Evolutionary conservation across 92 coral and sea anemone species (phyloP).

Genomic region (Bergia sp.): DNA sequence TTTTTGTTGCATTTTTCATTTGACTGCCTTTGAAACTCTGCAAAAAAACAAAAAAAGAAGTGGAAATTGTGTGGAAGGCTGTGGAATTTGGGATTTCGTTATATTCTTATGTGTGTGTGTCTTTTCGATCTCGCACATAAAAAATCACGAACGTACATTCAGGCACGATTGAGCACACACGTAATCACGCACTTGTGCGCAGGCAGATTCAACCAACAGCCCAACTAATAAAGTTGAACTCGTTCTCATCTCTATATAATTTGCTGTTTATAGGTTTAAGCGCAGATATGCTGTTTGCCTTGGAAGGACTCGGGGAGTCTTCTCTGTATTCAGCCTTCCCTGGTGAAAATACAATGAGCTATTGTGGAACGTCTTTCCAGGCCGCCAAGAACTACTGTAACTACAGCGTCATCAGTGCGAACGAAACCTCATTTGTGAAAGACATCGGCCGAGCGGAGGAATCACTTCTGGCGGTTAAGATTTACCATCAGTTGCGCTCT

Average conservation of each 20-base stretch:
- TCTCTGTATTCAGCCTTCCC: neutral
- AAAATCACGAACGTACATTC: too few relatives aligned
- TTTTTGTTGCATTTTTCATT: too few relatives aligned
- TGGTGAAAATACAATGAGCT: neutral
- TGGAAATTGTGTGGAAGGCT: too few relatives aligned
- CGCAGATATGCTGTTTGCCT: neutral
- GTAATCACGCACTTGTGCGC: neutral
- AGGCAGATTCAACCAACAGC: neutral
- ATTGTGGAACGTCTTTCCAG: neutral
- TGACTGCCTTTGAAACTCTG: too few relatives aligned
- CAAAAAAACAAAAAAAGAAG: too few relatives aligned
- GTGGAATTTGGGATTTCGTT: too few relatives aligned
- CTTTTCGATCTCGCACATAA: too few relatives aligned
- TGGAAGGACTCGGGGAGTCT: too few relatives aligned
- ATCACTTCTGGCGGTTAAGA: neutral
- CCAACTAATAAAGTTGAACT: neutral
- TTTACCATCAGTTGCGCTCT: neutral
- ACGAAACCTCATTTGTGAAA: slow-evolving; percentile 8
- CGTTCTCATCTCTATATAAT: neutral
- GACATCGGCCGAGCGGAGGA: slow-evolving; percentile 1
- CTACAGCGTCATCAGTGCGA: neutral
- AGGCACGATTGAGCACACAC: too few relatives aligned
- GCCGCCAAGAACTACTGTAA: neutral
- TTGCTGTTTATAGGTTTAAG: neutral
- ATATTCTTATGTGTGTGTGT: too few relatives aligned